phyloP scores from a whole-genome alignment of 2,113 vertebrate genomes.

The Ia io region DNA sequence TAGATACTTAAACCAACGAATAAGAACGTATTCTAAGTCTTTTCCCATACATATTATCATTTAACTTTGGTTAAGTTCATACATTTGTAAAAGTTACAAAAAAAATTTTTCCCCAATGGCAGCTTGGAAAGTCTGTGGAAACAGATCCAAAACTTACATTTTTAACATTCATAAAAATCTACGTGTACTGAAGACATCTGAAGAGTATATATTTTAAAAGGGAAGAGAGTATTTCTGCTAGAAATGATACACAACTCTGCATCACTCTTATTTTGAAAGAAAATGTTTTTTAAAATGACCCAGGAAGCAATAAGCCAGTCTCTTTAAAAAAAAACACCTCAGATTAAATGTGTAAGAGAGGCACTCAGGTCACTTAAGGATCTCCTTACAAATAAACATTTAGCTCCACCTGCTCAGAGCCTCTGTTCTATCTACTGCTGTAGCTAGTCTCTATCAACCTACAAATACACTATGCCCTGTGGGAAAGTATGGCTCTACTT shows the following conservation, averaged over 20 bases:
- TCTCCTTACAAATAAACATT: not conserved
- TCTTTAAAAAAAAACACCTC: constrained; percentile 16
- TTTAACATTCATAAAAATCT: not conserved
- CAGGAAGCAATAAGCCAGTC: not conserved
- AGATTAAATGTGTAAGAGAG: not conserved
- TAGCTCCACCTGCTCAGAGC: not conserved
- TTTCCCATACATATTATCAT: not conserved
- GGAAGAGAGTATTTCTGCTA: not conserved
- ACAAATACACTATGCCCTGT: not conserved
- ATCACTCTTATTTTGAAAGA: not conserved
- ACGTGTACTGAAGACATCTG: not conserved
- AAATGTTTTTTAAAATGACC: not conserved
- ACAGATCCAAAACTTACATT: constrained; percentile 1
- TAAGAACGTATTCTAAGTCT: not conserved
- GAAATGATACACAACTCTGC: not conserved
- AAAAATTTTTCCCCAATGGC: not conserved
- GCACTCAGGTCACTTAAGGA: not conserved
- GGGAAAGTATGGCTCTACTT: not conserved
- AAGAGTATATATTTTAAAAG: not conserved
- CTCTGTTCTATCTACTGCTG: not conserved
- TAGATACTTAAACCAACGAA: not conserved
- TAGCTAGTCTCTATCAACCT: not conserved
- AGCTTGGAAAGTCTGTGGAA: not conserved
- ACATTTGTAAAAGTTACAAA: not conserved
- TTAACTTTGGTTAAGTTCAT: not conserved